phyloP scores from a whole-genome alignment of 2,113 vertebrate species.

The Pangasianodon hypophthalmus region DNA sequence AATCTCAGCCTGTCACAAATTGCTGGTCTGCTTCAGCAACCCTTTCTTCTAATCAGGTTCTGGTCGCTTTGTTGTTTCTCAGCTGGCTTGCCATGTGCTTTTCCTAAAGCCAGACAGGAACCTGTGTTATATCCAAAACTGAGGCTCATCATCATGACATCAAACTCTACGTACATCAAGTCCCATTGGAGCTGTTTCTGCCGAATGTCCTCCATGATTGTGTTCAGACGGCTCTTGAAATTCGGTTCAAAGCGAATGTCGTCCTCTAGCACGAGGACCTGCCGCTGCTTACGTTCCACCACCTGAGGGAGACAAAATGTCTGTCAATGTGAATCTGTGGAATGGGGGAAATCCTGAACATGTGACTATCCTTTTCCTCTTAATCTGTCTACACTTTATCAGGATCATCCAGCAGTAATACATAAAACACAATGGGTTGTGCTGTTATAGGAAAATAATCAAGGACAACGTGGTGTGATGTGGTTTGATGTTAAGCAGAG shows the following conservation, averaged over 20 bases:
- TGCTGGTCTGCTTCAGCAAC: constrained; percentile 3
- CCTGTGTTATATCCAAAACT: background rate
- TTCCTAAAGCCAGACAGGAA: background rate
- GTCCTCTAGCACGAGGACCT: constrained; percentile 89
- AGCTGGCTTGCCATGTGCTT: background rate
- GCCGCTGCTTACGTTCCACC: constrained; percentile 78
- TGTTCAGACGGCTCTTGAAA: constrained; percentile 84
- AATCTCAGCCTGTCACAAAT: constrained; percentile 19
- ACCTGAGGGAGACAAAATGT: constrained; percentile 71
- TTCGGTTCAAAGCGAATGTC: constrained; percentile 92
- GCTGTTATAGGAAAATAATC: background rate
- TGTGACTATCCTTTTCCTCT: no score
- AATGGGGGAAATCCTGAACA: background rate
- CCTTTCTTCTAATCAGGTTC: constrained; percentile 14
- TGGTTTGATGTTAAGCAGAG: background rate
- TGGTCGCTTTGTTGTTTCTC: constrained; percentile 8
- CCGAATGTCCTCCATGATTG: constrained; percentile 83
- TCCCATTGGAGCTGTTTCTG: constrained; percentile 88
- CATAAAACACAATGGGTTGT: background rate
- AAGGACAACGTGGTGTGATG: background rate
- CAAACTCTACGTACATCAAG: constrained; percentile 83
- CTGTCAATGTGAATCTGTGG: background rate
- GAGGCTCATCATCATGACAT: background rate
- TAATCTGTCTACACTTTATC: background rate
- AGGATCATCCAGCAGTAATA: background rate